Percentiles rank a stretch among this genome's conserved stretches.
Conservation (phyloP, 1,140 invertebrate species). For the Apolygus lucorum region DNA sequence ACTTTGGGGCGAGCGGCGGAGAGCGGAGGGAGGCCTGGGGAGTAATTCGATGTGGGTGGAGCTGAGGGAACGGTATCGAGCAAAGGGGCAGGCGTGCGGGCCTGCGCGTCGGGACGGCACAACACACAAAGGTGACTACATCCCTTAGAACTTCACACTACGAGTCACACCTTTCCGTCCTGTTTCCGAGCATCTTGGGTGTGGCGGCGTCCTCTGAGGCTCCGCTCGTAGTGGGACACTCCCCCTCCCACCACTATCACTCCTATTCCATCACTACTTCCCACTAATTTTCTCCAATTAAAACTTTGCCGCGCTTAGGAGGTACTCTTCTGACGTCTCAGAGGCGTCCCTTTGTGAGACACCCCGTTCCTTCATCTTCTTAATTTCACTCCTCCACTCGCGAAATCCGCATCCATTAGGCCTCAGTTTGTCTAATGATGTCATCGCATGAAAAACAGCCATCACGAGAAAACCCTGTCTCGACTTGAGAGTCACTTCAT, state of each 20-base stretch:
- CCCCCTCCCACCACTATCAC: neutral
- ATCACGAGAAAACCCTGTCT: too few species aligned
- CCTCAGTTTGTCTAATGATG: neutral
- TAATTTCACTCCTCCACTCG: neutral
- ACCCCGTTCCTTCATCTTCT: neutral
- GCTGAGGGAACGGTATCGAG: neutral
- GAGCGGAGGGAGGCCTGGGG: neutral
- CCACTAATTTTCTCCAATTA: neutral
- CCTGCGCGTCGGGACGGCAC: neutral
- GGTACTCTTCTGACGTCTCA: neutral
- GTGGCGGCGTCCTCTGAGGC: neutral
- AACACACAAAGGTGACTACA: neutral
- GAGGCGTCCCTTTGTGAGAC: neutral
- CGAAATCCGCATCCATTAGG: too few species aligned
- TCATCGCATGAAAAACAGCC: neutral
- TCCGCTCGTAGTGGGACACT: neutral
- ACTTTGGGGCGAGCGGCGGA: neutral
- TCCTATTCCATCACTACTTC: neutral
- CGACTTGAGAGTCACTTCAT: too few species aligned
- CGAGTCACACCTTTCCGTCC: neutral
- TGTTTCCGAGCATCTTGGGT: neutral
- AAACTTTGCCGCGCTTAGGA: too few species aligned
- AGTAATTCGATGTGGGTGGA: constrained; percentile 1
- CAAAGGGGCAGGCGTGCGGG: constrained; percentile 3
- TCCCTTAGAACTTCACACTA: neutral